These are phyloP conservation scores for Machimus atricapillus DNA, from an alignment of 2,888 invertebrate species.

Conservation along the genomic window DNA sequence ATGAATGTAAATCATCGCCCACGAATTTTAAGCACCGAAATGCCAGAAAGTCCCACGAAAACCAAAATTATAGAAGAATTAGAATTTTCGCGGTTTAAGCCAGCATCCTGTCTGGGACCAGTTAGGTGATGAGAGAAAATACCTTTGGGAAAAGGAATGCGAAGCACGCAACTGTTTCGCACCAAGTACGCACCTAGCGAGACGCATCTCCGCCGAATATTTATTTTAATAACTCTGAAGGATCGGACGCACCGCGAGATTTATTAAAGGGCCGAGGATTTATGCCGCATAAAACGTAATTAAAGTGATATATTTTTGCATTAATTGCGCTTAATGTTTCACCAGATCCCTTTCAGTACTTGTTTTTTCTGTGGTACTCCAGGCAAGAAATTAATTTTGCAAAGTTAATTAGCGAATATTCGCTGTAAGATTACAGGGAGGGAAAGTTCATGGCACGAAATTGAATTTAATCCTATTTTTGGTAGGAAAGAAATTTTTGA, in stretches of 20 bases:
- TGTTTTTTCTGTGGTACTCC: not conserved
- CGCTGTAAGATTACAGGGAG: not conserved
- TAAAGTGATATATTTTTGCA: conserved; percentile 13
- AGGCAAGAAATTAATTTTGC: not conserved
- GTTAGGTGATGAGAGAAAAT: not conserved
- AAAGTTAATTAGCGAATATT: not conserved
- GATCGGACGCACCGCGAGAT: not conserved
- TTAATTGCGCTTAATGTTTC: conserved; percentile 9
- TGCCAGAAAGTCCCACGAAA: not conserved
- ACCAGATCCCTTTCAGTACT: not conserved
- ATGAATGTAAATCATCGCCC: not conserved
- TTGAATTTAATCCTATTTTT: not conserved
- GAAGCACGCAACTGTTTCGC: not conserved
- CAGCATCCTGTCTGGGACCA: not conserved
- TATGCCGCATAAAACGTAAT: conserved; percentile 16
- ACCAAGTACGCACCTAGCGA: not conserved
- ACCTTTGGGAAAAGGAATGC: not conserved
- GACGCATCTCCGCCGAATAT: not conserved
- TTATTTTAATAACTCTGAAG: not conserved
- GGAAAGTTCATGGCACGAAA: not conserved
- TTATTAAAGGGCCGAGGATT: conserved; percentile 10
- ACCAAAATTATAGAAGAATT: conserved; percentile 5
- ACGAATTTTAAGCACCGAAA: not conserved
- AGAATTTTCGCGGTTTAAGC: not conserved
- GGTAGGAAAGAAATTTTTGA: not conserved